Conservation (phyloP, 2,797 vertebrate species). For the Bradypus variegatus region DNA sequence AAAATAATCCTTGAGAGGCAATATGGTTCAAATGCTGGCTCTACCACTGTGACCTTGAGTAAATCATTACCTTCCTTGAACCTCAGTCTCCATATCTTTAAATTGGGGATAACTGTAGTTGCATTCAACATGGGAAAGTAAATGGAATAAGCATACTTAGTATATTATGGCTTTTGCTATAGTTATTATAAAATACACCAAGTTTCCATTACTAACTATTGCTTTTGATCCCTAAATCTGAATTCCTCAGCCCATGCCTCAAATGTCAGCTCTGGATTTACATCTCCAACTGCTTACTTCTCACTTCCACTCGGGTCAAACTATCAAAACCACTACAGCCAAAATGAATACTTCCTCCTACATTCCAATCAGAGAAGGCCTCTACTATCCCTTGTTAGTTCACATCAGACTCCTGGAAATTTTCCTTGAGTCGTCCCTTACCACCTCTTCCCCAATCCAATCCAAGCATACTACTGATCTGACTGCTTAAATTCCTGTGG, state of each 20-base stretch:
- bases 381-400: background rate
- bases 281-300: background rate
- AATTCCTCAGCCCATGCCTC: background rate
- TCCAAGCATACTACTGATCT: background rate
- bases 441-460: background rate
- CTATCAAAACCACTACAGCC: background rate
- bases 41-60: background rate
- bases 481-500: background rate
- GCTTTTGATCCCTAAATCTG: background rate
- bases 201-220: background rate
- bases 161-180: background rate
- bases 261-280: background rate
- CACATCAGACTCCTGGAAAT: background rate
- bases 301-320: background rate
- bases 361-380: background rate
- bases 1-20: background rate
- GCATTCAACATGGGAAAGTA: background rate
- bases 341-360: background rate
- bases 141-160: background rate
- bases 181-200: background rate
- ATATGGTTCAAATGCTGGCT: background rate
- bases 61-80: background rate
- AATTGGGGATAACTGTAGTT: background rate
- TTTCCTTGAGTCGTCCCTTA: background rate
- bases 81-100: background rate